Base-by-base conservation (phyloP, 2,113 vertebrate species). In the Campylomormyrus tamandua region DNA sequence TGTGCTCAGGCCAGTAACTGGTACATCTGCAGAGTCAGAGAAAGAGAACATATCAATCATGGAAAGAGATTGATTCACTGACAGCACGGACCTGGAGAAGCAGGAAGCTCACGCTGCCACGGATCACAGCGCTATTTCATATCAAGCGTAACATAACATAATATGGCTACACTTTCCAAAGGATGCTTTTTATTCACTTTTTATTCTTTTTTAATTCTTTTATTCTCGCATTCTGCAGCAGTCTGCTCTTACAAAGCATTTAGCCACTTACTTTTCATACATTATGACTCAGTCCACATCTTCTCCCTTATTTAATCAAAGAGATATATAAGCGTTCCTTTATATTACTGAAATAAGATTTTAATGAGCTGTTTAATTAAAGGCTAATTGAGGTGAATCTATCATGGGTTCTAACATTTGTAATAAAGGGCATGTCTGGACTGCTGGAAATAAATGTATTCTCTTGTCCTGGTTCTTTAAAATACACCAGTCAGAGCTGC, bases 381-480 rank as follows among this genome's bases (percentile, higher is more conserved):
- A 96, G 96, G 95, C 95, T 97, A 97, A 97, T 97, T 97, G 96
- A 96, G 96, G 95, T 96, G 96, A 97, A 96, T 96, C 95, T 96
- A 96, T 97, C 96, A 96, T 94, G 96, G 95, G 91, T 95, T 95
- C 91, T 90, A 94, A 95, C 95, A 95, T 95, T 95, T 92, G 93
- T 95, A 95, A 95, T 96, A 92, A 87, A 93, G 91, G 90, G 83
- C 89, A 90, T 49, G 35, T 87, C 17, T 83, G 49, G 17, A 52
- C 77, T 46, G 62, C 58, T 70, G 83, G 66, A 89, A 42, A 87
- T 56, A 35, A 89, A 89, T 86, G 53, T 3, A 11, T 56, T 89
- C 88, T 90, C 49, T 70, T 58, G 31, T 87, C 84, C 62, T 49
- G 8, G n/a, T 52, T 88, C 80, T 91, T 91, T 85, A 91, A 90